These are phyloP conservation scores for Periophthalmodon schlosseri DNA, from an alignment of 2,113 vertebrate species.

Conservation along the genomic window DNA sequence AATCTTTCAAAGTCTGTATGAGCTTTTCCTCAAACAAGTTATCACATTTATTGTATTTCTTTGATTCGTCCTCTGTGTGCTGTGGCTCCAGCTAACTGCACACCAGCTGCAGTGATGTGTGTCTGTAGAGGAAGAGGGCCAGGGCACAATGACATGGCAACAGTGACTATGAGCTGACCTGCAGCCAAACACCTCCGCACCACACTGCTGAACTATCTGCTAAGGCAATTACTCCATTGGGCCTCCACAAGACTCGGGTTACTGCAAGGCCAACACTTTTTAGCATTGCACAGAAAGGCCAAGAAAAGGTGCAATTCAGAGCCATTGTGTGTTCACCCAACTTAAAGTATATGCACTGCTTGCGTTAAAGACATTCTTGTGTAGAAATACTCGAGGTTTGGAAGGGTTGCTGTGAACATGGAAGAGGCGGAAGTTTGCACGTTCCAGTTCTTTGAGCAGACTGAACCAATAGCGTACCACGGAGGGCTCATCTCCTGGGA, in stretches of 20 bases:
- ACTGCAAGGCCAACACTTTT: slow-evolving; percentile 23
- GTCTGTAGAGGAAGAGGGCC: not conserved
- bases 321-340: slow-evolving; percentile 92
- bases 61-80: no score
- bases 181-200: slow-evolving; percentile 33
- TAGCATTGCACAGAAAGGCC: slow-evolving; percentile 30
- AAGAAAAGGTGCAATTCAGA: not conserved
- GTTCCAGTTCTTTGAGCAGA: slow-evolving; percentile 89
- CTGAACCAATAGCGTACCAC: slow-evolving; percentile 97
- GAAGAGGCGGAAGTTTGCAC: slow-evolving; percentile 87
- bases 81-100: not conserved
- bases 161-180: slow-evolving; percentile 41
- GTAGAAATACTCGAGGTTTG: slow-evolving; percentile 88
- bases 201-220: slow-evolving; percentile 43
- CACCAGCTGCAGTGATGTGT: not conserved
- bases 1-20: no score
- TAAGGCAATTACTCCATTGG: slow-evolving; percentile 23
- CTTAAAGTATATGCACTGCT: slow-evolving; percentile 90
- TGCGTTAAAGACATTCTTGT: slow-evolving; percentile 85
- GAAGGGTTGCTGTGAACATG: slow-evolving; percentile 81
- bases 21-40: no score
- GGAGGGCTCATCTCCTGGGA: slow-evolving; percentile 85
- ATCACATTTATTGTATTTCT: no score
- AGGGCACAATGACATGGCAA: slow-evolving; percentile 15
- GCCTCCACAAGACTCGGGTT: slow-evolving; percentile 29